Evolutionary conservation across 37 sponge, comb jelly and placozoan genomes (phyloP), one percentile per base, ranked within the genome.

Genomic region (Chondrilla cf. caribensis): DNA sequence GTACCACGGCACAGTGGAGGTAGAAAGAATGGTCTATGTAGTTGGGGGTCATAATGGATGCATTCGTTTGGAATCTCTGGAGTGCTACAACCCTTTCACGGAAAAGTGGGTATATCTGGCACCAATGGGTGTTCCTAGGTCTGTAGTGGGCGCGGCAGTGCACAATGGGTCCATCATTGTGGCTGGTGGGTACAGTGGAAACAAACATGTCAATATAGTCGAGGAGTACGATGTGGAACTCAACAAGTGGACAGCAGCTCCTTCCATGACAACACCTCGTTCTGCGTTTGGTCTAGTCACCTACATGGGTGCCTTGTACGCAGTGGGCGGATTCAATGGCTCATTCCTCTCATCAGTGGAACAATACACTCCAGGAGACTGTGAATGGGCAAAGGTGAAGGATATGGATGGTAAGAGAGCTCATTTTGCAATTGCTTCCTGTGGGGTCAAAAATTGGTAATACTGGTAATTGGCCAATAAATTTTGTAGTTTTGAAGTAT

Each of bases 241-340:
- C 24, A 58, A 83, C 25, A 70, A 58, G 67, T 90, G 90, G 90
- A n/a, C 32, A 9, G 22, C 4, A 21, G 25, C 76, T 18, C 67
- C 85, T 11, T 18, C 78, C 24, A 66, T 89, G 82, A 85, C 58
- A 2, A 3, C 9, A 6, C 2, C 60, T 57, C 24, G 89, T 21
- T 85, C 82, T 42, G 87, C 90, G 0, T 79, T 90, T 54, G 87
- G 90, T 19, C 36, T 86, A 40, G 87, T 86, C 11, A 54, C 66
- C 2, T 80, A 86, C 65, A 57, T 55, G 4, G 77, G 84, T 1
- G 60, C 54, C 35, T 38, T 86, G 32, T 86, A 86, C 79, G 87
- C 87, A 5, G 75, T 86, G 70, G 90, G 90, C 37, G 87, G 90
- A 14, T 90, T 86, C 47, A 86, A 73, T 71, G 87, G 80, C 58